Conservation (phyloP, 2,888 invertebrate species). For the Cybosia mesomella region DNA sequence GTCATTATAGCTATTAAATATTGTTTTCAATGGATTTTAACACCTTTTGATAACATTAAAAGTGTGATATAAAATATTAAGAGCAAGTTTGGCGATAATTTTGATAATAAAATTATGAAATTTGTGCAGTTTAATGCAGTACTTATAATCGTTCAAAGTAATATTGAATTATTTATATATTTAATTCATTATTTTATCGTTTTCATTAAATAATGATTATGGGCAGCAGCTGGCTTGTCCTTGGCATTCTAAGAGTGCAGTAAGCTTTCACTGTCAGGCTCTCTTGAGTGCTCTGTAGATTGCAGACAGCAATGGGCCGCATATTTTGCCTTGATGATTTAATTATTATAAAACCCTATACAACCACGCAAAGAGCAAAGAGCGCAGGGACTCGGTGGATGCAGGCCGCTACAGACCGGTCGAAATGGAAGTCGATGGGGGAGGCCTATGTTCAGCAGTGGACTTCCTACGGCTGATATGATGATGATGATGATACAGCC, state of each 20-base stretch:
- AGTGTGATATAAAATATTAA: constrained; percentile 10
- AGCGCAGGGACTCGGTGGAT: too few relatives aligned
- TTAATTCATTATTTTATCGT: constrained; percentile 5
- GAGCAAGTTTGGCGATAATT: constrained; percentile 7
- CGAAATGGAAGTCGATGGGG: too few relatives aligned
- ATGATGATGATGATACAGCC: too few relatives aligned
- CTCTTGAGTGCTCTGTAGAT: not conserved
- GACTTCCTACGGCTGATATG: too few relatives aligned
- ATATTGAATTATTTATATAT: not conserved
- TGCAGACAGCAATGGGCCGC: too few relatives aligned
- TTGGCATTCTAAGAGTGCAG: not conserved
- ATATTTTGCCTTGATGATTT: too few relatives aligned
- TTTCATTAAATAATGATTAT: not conserved
- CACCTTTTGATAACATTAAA: constrained; percentile 33
- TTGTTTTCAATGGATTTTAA: constrained; percentile 39
- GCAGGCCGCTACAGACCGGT: too few relatives aligned
- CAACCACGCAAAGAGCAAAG: too few relatives aligned
- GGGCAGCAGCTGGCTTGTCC: not conserved
- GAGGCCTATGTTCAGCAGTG: too few relatives aligned
- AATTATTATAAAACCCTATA: too few relatives aligned
- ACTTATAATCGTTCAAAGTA: not conserved
- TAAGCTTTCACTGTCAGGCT: not conserved
- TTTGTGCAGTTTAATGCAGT: constrained; percentile 2
- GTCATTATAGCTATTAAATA: constrained; percentile 50
- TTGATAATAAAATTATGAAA: not conserved